A percentile compares a stretch with the other conserved stretches of the same genome.
Evolutionary conservation across 1,140 invertebrate genomes (phyloP).

Genomic region (Lepidurus packardi): DNA sequence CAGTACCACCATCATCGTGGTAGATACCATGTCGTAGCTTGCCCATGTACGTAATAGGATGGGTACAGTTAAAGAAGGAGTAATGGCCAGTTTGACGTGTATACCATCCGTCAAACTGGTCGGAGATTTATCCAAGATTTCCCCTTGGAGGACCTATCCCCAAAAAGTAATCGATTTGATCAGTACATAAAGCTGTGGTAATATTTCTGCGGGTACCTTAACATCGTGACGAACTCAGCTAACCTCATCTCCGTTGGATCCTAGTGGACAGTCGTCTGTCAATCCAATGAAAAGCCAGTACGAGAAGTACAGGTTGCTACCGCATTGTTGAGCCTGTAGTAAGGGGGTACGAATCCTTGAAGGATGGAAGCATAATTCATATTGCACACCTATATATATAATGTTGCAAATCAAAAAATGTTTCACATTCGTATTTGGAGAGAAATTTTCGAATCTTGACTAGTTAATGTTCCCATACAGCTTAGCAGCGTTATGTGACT

Average conservation of each 20-base stretch:
- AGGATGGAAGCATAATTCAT: conserved; percentile 34
- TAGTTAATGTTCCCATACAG: no score
- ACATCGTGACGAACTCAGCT: conserved; percentile 36
- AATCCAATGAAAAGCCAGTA: conserved; percentile 39
- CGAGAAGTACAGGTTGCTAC: conserved; percentile 32
- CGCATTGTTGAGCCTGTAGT: conserved; percentile 33
- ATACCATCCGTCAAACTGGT: conserved; percentile 40
- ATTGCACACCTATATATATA: conserved; percentile 32
- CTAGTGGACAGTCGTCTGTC: conserved; percentile 37
- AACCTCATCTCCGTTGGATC: conserved; percentile 34
- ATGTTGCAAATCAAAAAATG: not conserved
- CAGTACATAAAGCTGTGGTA: not conserved
- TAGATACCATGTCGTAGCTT: conserved; percentile 38
- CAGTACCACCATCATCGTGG: conserved; percentile 39
- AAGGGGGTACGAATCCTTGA: conserved; percentile 30
- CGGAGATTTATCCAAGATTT: conserved; percentile 37
- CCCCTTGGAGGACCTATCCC: conserved; percentile 30
- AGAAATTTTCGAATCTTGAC: not conserved
- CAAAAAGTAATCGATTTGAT: not conserved
- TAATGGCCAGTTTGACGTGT: conserved; percentile 38
- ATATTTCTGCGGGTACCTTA: conserved; percentile 33
- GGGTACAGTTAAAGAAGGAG: conserved; percentile 35
- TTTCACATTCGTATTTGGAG: not conserved
- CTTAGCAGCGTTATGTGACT: no score
- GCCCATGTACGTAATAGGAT: conserved; percentile 38